Percentiles rank a stretch among this genome's conserved stretches.
phyloP scores from a whole-genome alignment of 2,888 invertebrate species.

The Salticus scenicus region DNA sequence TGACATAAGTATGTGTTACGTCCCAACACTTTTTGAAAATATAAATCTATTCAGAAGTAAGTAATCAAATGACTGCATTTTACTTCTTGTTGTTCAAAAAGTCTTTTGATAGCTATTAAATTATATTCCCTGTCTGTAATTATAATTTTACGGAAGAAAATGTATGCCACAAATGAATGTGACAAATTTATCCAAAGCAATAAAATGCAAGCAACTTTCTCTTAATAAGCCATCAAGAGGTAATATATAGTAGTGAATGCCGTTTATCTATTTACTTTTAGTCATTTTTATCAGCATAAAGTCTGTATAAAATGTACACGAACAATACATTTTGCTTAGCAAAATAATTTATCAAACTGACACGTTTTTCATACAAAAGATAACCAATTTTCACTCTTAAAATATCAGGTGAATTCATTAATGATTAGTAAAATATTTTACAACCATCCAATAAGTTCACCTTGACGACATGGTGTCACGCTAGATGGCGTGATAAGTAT shows the following conservation, averaged over 20 bases:
- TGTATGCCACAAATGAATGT: no score
- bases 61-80: not conserved
- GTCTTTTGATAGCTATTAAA: no score
- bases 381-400: constrained; percentile 7
- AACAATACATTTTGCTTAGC: not conserved
- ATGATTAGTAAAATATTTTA: constrained; percentile 17
- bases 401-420: constrained; percentile 6
- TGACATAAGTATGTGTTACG: not conserved
- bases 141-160: no score
- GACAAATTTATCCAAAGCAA: no score
- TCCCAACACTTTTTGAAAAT: not conserved
- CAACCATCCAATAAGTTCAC: constrained; percentile 14
- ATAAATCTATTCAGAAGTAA: not conserved
- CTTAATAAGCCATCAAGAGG: no score
- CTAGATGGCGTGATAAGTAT: constrained; percentile 29
- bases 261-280: no score
- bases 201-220: no score
- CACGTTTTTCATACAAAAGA: not conserved
- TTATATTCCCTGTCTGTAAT: no score
- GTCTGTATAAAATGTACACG: not conserved
- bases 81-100: no score
- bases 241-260: no score
- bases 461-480: constrained; percentile 18
- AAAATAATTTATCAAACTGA: constrained; percentile 1
- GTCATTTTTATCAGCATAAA: no score